Evolutionary conservation across 1,140 invertebrate species (phyloP).

Genomic region (Cotesia vestalis): DNA sequence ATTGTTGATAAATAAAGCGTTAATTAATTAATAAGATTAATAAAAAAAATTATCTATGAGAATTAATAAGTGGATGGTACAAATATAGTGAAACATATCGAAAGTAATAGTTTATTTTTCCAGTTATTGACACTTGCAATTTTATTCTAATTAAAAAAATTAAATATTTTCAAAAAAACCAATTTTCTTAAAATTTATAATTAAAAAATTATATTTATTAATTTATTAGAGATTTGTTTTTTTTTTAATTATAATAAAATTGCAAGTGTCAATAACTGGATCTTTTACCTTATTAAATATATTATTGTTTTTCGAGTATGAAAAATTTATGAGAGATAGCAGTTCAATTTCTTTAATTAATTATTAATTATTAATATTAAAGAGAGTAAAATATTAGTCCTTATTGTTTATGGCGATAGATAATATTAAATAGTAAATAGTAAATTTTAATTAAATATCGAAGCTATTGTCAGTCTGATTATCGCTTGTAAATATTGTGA

Average conservation of each 20-base stretch:
- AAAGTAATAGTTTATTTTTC: conserved; percentile 1
- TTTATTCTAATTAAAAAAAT: too few species aligned
- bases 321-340: neutral
- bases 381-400: neutral
- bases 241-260: too few species aligned
- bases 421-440: too few species aligned
- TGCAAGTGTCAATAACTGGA: too few species aligned
- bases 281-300: neutral
- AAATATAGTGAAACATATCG: conserved; percentile 41
- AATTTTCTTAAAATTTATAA: too few species aligned
- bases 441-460: conserved; percentile 1
- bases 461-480: conserved; percentile 32
- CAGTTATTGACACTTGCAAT: too few species aligned
- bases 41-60: conserved; percentile 24
- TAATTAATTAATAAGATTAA: conserved; percentile 17
- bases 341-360: neutral
- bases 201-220: too few species aligned
- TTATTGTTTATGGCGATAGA: conserved; percentile 7
- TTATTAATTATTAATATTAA: neutral
- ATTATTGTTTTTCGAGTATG: neutral
- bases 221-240: too few species aligned
- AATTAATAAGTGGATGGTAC: conserved; percentile 33
- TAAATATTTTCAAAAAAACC: too few species aligned
- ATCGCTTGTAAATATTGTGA: conserved; percentile 9
- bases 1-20: conserved; percentile 22